A percentile compares a stretch with the other conserved stretches of the same genome.
Conservation (phyloP, 2,797 vertebrate species). For the Varecia variegata region DNA sequence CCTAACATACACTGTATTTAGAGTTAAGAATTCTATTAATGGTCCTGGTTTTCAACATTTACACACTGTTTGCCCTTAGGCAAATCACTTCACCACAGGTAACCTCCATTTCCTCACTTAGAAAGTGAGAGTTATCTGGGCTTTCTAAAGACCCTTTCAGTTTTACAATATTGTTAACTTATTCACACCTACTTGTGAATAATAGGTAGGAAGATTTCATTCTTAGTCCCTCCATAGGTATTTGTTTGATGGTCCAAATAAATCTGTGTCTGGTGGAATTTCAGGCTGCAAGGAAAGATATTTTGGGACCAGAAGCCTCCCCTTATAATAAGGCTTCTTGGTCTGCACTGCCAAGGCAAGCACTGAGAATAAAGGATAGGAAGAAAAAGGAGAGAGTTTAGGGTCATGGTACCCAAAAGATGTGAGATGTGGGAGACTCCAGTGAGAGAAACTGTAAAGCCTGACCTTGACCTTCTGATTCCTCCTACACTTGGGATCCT, state of each 20-base stretch:
- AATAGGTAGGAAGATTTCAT: not conserved
- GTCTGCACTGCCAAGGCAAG: not conserved
- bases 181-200: not conserved
- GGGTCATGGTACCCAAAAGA: not conserved
- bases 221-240: not conserved
- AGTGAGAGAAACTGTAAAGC: not conserved
- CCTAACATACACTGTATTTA: not conserved
- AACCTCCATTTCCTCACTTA: not conserved
- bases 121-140: not conserved
- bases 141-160: not conserved
- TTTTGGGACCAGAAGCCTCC: not conserved
- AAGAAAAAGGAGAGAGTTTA: not conserved
- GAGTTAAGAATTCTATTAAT: not conserved
- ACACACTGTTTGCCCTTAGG: not conserved
- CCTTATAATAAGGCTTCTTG: not conserved
- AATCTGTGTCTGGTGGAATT: not conserved
- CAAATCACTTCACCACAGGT: not conserved
- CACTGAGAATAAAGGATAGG: not conserved
- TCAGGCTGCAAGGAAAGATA: not conserved
- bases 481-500: not conserved
- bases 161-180: not conserved
- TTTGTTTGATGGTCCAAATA: not conserved
- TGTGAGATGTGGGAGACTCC: not conserved
- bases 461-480: not conserved
- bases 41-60: not conserved